Evolutionary conservation across 2,797 vertebrate species (phyloP), one percentile per base, ranked within the genome.

Genomic region (Eleutherodactylus coqui): DNA sequence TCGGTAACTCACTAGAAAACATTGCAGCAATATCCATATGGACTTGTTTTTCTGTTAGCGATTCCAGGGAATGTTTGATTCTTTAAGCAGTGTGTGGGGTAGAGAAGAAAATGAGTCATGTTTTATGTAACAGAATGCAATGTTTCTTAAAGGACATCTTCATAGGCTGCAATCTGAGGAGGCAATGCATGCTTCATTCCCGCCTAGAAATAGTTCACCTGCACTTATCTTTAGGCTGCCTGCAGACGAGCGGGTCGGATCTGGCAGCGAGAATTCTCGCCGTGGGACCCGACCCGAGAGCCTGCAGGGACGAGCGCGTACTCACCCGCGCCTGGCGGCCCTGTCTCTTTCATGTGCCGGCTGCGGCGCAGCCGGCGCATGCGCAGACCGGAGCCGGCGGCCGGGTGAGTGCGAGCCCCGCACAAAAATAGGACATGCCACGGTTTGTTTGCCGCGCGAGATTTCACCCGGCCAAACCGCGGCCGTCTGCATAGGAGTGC

Each of bases 41-140:
- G 69, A 27, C 69, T 72, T 72, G 38, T 72, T 78, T 78, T 78
- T 72, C 69, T 72, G 21, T 43, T 72, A 72, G n/a, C 13, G 32
- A 32, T 43, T 72, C 69, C 69, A 43, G 38, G 69, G 69, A 72
- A 43, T 72, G 14, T 43, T 43, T 72, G 67, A 72, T 45, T 72
- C 21, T 27, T 43, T 41, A 72, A n/a, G 21, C 38, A 43, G 21
- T 43, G 21, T 72, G 69, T 72, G 69, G 69, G 38, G 41, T 72
- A 41, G 21, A 5, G 69, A 72, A 45, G 69, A 43, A 72, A 72
- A 72, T 72, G 38, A 43, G 69, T 43, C 38, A 72, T 72, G 38
- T n/a, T 45, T 45, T 38, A 70, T 27, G 16, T 72, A n/a, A 45
- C 21, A 72, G 24, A 45, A 72, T 27, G 24, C 45, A 13, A 72